Evolutionary conservation across 2,797 vertebrate species (phyloP), one percentile per base, ranked within the genome.

Genomic region (Microchirus variegatus): DNA sequence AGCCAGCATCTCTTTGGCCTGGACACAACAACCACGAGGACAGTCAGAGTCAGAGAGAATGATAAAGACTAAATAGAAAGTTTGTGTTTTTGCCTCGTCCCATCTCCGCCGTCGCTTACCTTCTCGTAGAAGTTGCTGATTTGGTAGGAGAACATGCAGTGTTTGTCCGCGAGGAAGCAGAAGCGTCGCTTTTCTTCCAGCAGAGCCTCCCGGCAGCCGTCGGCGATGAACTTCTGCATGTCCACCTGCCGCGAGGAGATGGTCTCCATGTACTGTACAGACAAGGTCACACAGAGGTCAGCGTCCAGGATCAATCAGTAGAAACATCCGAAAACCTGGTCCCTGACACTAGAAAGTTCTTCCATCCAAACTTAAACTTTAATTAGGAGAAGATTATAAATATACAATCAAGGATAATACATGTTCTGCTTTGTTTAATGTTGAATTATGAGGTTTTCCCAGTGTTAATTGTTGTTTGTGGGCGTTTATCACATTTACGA

Each of bases 81-180:
- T 8, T 31, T 31, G 5, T 8, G 4, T 31, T 14, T 19, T 0
- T 4, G 9, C 10, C 37, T 38, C 37, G 4, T 31, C 4, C 7
- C 13, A 14, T 41, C 8, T 57, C 38, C 0, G 4, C 11, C 14
- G 2, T 2, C 0, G 37, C 81, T 78, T 67, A 98, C 97, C 91
- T 97, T 97, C 15, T 92, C 64, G 0, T 99, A 95, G 67, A 96
- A 97, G 83, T 84, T 85, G 57, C 92, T 86, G 10, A 96, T 88
- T 51, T 96, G 94, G 70, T 89, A 91, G 38, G 96, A 93, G 71
- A 98, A 96, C 89, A 84, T 92, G 84, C 97, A 98, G 87, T 99
- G 97, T 69, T 97, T 99, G 92, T 99, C 97, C 2, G 96, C 97
- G 62, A 99, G 93, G 67, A 99, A 99, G 63, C 97, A 99, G 91